Evolutionary conservation across 2,888 invertebrate genomes (phyloP).

Genomic region (Ochropleura plecta): DNA sequence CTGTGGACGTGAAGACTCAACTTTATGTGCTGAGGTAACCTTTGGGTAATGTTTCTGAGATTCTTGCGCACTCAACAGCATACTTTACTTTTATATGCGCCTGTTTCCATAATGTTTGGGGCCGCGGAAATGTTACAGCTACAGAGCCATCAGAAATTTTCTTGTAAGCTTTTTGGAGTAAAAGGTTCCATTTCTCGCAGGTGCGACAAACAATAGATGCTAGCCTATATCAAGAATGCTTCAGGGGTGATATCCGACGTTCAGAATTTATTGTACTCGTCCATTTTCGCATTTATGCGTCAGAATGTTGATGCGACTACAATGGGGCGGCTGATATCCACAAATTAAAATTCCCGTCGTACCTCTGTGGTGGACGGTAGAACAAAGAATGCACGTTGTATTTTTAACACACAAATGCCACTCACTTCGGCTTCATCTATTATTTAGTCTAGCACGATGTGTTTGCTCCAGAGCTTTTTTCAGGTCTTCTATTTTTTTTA

Average conservation of each 20-base stretch:
- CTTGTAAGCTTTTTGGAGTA: slow-evolving; percentile 14
- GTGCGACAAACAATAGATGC: slow-evolving; percentile 12
- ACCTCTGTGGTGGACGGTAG: slow-evolving; percentile 42
- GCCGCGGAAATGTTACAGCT: neutral
- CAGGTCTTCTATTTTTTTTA: slow-evolving; percentile 16
- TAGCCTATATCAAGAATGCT: slow-evolving; percentile 29
- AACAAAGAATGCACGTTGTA: slow-evolving; percentile 67
- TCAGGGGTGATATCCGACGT: slow-evolving; percentile 41
- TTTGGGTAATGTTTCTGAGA: slow-evolving; percentile 34
- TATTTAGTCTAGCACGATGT: slow-evolving; percentile 39
- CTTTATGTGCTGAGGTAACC: slow-evolving; percentile 43
- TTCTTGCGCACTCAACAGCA: slow-evolving; percentile 21
- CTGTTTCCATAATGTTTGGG: slow-evolving; percentile 34
- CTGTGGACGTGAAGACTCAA: slow-evolving; percentile 33
- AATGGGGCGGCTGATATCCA: slow-evolving; percentile 61
- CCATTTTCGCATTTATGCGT: slow-evolving; percentile 51
- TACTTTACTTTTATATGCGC: slow-evolving; percentile 38
- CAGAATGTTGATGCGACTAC: slow-evolving; percentile 61
- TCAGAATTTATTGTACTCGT: slow-evolving; percentile 41
- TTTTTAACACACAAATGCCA: slow-evolving; percentile 57
- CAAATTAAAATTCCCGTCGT: slow-evolving; percentile 71
- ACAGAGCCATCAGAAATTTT: slow-evolving; percentile 9
- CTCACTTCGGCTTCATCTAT: slow-evolving; percentile 55
- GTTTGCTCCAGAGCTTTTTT: slow-evolving; percentile 35
- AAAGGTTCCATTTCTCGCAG: slow-evolving; percentile 14